These are phyloP conservation scores for Emys orbicularis DNA, from an alignment of 2,797 vertebrate species.

Conservation along the genomic window DNA sequence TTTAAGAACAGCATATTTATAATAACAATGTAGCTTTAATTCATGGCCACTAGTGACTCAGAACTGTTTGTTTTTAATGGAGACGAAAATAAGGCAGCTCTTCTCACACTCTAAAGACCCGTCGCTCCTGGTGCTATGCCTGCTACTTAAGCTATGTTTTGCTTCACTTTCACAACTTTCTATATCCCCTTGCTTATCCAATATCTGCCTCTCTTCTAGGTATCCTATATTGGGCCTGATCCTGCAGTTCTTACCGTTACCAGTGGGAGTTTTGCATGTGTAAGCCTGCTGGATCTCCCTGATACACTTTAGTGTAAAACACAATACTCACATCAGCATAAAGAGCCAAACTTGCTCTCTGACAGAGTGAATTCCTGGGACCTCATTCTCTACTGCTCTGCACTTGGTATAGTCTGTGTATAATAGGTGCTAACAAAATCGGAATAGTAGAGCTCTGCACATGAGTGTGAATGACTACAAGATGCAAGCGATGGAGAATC, in stretches of 20 bases:
- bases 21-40: slow-evolving; percentile 8
- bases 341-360: neutral
- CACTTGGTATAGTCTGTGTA: neutral
- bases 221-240: neutral
- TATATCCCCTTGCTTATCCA: neutral
- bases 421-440: neutral
- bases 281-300: neutral
- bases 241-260: neutral
- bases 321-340: fast-evolving
- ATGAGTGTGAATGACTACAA: neutral
- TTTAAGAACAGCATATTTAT: slow-evolving; percentile 43
- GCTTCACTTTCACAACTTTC: neutral
- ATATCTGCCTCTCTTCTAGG: neutral
- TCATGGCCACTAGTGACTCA: slow-evolving; percentile 42
- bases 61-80: slow-evolving; percentile 24
- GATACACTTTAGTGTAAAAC: neutral
- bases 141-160: neutral
- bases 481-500: neutral
- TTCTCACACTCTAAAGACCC: slow-evolving; percentile 26
- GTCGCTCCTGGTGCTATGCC: neutral
- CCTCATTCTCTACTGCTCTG: neutral
- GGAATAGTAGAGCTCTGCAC: neutral
- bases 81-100: slow-evolving; percentile 7
- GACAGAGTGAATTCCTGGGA: neutral
- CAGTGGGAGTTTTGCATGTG: neutral